phyloP scores from a whole-genome alignment of 2,113 vertebrate species.

The Hucho hucho region DNA sequence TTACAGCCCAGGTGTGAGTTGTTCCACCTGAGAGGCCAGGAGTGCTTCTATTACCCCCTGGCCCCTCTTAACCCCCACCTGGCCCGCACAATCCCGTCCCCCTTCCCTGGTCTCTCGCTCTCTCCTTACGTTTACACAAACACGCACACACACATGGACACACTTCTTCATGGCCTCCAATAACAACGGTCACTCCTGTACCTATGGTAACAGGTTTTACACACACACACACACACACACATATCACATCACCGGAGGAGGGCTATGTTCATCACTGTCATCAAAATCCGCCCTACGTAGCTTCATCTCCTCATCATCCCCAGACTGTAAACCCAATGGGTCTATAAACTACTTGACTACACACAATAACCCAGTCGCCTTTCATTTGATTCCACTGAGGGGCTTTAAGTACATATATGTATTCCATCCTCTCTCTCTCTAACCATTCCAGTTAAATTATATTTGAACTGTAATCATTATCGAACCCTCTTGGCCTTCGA shows the following conservation, averaged over 20 bases:
- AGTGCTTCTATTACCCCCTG: constrained; percentile 66
- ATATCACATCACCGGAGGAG: constrained; percentile 28
- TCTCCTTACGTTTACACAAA: constrained; percentile 7
- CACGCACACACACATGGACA: constrained; percentile 28
- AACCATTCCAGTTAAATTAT: constrained; percentile 70
- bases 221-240: background rate
- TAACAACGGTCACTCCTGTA: constrained; percentile 2
- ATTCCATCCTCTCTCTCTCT: constrained; percentile 55
- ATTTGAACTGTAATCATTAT: constrained; percentile 84
- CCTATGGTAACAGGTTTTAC: background rate
- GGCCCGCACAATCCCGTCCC: constrained; percentile 15
- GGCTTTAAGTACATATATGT: constrained; percentile 70
- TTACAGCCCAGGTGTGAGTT: constrained; percentile 73
- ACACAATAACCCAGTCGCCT: constrained; percentile 65
- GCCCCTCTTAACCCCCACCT: constrained; percentile 43
- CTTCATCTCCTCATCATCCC: constrained; percentile 62
- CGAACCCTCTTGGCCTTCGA: constrained; percentile 81
- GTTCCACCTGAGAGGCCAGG: constrained; percentile 71
- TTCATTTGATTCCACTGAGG: constrained; percentile 64
- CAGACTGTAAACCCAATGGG: constrained; percentile 65
- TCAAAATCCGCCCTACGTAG: constrained; percentile 53
- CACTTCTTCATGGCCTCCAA: constrained; percentile 36
- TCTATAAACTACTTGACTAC: constrained; percentile 73
- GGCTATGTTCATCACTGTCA: constrained; percentile 63
- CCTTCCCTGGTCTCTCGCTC: constrained; percentile 2